Conservation (phyloP, 2,888 invertebrate genomes). For the Cataglyphis albicans region DNA sequence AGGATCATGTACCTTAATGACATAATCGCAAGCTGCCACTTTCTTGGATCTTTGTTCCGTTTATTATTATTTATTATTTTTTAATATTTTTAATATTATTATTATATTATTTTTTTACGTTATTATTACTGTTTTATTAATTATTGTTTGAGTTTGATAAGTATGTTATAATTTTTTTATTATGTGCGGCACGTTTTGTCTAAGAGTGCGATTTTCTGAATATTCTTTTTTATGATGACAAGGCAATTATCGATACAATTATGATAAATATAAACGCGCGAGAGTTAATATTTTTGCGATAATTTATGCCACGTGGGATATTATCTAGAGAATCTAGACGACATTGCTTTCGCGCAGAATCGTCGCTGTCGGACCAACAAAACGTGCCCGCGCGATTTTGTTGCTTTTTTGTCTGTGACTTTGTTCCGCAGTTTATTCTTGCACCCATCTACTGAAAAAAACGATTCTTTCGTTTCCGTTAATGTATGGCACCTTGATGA, state of each 20-base stretch:
- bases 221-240: background rate
- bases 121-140: constrained; percentile 41
- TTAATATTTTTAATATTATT: constrained; percentile 39
- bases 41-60: background rate
- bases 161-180: constrained; percentile 68
- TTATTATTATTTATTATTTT: constrained; percentile 19
- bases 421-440: constrained; percentile 79
- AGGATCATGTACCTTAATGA: constrained; percentile 26
- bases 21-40: constrained; percentile 25
- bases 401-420: constrained; percentile 76
- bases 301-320: background rate
- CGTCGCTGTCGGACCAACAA: constrained; percentile 19
- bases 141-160: constrained; percentile 56
- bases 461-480: constrained; percentile 81
- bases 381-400: constrained; percentile 65
- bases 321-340: background rate
- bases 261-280: too few relatives aligned
- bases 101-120: constrained; percentile 12
- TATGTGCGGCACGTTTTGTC: constrained; percentile 73
- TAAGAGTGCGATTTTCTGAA: constrained; percentile 21
- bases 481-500: constrained; percentile 78
- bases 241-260: background rate
- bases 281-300: background rate
- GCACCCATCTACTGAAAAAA: constrained; percentile 76
- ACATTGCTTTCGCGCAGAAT: background rate